phyloP scores from a whole-genome alignment of 2,113 vertebrate genomes.

The Anhinga rufa region DNA sequence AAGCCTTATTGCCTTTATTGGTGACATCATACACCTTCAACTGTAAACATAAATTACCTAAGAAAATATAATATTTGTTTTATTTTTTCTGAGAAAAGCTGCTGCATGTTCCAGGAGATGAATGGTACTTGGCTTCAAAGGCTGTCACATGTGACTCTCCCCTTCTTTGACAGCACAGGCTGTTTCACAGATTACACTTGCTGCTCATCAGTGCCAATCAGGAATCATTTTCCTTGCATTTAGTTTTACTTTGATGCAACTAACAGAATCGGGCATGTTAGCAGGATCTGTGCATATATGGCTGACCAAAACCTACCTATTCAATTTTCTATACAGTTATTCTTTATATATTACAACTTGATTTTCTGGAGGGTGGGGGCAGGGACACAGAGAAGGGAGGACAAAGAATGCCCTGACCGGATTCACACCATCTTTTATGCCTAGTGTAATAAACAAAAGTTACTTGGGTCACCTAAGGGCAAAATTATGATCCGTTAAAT shows the following conservation, averaged over 20 bases:
- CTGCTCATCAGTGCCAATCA: not conserved
- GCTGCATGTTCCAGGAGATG: not conserved
- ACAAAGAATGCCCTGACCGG: not conserved
- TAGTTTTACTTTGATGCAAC: not conserved
- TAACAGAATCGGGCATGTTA: not conserved
- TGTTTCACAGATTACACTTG: not conserved
- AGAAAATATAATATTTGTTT: not conserved
- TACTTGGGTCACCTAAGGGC: not conserved
- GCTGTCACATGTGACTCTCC: not conserved
- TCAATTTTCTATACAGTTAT: not conserved
- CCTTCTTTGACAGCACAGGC: not conserved
- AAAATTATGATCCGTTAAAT: not conserved
- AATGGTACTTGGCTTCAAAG: not conserved
- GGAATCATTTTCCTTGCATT: not conserved
- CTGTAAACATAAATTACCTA: not conserved
- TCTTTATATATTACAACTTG: not conserved
- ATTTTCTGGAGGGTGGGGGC: not conserved
- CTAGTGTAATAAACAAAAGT: not conserved
- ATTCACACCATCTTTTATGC: not conserved
- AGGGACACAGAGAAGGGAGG: not conserved
- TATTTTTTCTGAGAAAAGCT: not conserved
- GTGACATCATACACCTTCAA: not conserved
- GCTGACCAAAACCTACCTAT: not conserved
- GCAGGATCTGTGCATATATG: not conserved
- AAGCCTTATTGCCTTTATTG: not conserved